These are phyloP conservation scores for Zingel zingel DNA, from an alignment of 2,113 vertebrate genomes.

Conservation along the genomic window DNA sequence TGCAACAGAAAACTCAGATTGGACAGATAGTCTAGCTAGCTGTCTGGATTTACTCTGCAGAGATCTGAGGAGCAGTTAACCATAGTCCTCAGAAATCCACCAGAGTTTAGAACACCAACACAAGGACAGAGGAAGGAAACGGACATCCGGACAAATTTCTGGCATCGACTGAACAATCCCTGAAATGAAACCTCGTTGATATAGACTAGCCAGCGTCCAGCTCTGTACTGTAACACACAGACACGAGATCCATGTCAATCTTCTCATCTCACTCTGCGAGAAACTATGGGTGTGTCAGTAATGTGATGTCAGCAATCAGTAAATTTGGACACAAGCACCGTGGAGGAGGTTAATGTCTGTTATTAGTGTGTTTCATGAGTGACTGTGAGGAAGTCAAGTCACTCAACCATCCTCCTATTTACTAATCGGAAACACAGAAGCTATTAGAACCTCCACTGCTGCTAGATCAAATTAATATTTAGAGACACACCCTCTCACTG, in stretches of 20 bases:
- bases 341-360: conserved; percentile 15
- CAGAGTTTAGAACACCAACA: too few relatives aligned
- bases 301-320: background rate
- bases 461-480: conserved; percentile 63
- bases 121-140: too few relatives aligned
- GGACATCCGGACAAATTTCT: too few relatives aligned
- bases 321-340: background rate
- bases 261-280: background rate
- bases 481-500: conserved; percentile 47
- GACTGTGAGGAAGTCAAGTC: conserved; percentile 31
- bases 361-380: conserved; percentile 36
- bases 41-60: too few relatives aligned
- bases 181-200: too few relatives aligned
- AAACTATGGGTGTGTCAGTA: background rate
- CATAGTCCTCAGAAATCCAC: too few relatives aligned
- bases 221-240: background rate
- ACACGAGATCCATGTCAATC: background rate
- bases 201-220: too few relatives aligned
- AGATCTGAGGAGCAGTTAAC: too few relatives aligned
- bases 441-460: conserved; percentile 51
- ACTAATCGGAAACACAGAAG: conserved; percentile 62
- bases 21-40: too few relatives aligned
- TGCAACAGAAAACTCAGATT: too few relatives aligned
- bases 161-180: too few relatives aligned
- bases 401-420: conserved; percentile 49